Evolutionary conservation across 2,888 invertebrate species (phyloP).

Genomic region (Tenthredo distinguenda): DNA sequence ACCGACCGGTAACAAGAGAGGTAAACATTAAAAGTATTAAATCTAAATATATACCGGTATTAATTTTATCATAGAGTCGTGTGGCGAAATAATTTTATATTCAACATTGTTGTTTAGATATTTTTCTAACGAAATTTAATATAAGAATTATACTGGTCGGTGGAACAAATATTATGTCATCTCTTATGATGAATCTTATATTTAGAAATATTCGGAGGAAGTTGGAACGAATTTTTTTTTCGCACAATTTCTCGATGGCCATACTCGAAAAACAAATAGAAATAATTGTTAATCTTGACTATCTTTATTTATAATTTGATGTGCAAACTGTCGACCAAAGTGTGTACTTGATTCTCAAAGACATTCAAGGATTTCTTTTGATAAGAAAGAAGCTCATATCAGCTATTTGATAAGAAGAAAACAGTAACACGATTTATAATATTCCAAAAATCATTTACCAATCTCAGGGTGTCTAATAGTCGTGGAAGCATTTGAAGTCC

Average conservation of each 20-base stretch:
- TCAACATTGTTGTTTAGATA: slow-evolving; percentile 5
- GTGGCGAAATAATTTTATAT: slow-evolving; percentile 17
- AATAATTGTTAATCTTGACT: not conserved
- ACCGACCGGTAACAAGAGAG: slow-evolving; percentile 84
- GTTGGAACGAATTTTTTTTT: not conserved
- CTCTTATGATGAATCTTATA: not conserved
- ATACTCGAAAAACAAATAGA: not conserved
- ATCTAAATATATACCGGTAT: not conserved
- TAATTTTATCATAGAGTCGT: not conserved
- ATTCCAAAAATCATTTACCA: not conserved
- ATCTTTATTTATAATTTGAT: too few relatives aligned
- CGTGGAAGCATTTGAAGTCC: not conserved
- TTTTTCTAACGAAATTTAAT: not conserved
- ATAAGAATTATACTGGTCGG: slow-evolving; percentile 11
- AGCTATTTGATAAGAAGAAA: too few relatives aligned
- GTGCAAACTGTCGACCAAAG: not conserved
- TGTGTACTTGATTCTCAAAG: not conserved
- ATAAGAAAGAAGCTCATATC: too few relatives aligned
- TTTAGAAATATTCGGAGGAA: not conserved
- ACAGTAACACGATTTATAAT: not conserved
- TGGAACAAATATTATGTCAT: slow-evolving; percentile 35
- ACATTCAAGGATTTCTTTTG: not conserved
- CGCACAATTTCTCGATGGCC: not conserved
- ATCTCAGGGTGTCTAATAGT: not conserved
- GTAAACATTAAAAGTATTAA: slow-evolving; percentile 81